Conservation (phyloP, 2,113 vertebrate genomes). For the Neotoma lepida region DNA sequence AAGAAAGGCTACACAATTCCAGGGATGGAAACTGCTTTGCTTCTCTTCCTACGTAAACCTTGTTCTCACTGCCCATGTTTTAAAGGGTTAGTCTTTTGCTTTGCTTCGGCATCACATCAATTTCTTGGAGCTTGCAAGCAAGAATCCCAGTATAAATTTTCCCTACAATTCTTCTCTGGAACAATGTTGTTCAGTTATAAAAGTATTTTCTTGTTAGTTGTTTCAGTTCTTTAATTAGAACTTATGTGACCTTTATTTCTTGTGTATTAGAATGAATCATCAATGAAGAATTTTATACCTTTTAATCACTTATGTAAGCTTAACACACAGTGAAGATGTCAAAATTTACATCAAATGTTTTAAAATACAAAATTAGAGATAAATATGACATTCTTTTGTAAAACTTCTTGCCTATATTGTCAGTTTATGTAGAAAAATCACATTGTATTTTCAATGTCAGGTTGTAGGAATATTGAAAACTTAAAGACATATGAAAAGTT, state of each 20-base stretch:
- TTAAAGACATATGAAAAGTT: not conserved
- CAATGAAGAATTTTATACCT: not conserved
- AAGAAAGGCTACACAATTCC: not conserved
- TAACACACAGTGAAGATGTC: not conserved
- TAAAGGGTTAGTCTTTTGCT: not conserved
- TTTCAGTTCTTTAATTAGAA: not conserved
- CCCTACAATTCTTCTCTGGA: not conserved
- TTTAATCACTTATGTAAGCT: not conserved
- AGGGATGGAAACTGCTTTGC: not conserved
- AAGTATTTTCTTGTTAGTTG: slow-evolving; percentile 13
- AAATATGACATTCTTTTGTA: not conserved
- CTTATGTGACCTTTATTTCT: not conserved
- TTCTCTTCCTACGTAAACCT: not conserved
- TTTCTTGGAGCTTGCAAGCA: not conserved
- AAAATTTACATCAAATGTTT: slow-evolving; percentile 19
- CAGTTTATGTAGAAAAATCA: not conserved
- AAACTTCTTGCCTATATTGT: not conserved
- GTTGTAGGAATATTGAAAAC: not conserved
- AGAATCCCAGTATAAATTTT: not conserved
- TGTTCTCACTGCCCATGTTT: not conserved
- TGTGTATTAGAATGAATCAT: not conserved
- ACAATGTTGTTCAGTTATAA: not conserved
- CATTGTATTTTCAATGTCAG: not conserved
- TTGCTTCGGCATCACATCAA: not conserved
- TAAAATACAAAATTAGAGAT: not conserved